Percentiles rank a stretch among this genome's conserved stretches.
phyloP scores from a whole-genome alignment of 2,113 vertebrate genomes.

The Myocastor coypus region DNA sequence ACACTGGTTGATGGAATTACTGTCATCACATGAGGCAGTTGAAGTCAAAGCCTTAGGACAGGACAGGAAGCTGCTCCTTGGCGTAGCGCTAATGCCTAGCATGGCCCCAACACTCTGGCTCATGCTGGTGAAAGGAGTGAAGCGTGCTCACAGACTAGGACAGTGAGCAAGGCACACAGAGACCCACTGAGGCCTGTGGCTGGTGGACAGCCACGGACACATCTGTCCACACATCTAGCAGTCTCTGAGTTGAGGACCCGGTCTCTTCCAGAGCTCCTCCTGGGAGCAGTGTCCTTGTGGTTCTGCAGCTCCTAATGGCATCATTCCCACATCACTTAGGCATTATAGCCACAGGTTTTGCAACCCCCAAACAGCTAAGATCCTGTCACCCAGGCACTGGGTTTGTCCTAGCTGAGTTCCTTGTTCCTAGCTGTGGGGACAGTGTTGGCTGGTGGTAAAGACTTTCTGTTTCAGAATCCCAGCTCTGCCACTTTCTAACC shows the following conservation, averaged over 20 bases:
- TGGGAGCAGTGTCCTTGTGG: rapidly evolving
- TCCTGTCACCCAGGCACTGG: rapidly evolving
- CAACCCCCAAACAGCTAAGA: not conserved
- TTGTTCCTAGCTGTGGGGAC: not conserved
- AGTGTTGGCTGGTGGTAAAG: not conserved
- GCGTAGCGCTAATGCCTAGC: not conserved
- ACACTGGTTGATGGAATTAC: not conserved
- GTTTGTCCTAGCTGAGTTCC: not conserved
- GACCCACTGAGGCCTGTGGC: not conserved
- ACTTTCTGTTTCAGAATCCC: not conserved
- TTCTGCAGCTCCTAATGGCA: not conserved
- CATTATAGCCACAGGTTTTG: not conserved
- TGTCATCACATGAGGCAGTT: not conserved
- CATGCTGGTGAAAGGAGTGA: not conserved
- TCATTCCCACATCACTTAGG: not conserved
- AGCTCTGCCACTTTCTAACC: not conserved
- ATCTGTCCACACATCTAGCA: rapidly evolving
- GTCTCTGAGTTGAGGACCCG: rapidly evolving
- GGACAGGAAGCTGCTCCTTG: not conserved
- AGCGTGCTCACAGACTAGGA: not conserved
- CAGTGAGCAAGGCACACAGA: rapidly evolving
- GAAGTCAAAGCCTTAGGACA: not conserved
- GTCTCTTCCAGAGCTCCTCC: rapidly evolving
- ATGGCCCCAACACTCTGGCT: not conserved
- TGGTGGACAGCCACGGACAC: rapidly evolving